These are phyloP conservation scores for Polymixis flavicincta DNA, from an alignment of 2,888 invertebrate genomes.

Conservation along the genomic window DNA sequence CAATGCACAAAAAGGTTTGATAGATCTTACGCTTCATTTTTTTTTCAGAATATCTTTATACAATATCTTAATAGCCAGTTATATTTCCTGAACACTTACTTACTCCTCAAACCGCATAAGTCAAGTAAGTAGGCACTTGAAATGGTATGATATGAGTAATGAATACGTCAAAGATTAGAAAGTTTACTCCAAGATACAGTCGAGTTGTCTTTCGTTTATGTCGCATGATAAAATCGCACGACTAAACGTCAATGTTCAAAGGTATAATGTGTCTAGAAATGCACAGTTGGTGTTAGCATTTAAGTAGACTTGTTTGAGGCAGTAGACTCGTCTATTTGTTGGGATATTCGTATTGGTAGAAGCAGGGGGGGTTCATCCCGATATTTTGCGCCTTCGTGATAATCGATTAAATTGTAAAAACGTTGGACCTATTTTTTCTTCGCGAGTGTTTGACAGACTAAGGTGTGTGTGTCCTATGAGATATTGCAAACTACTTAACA, in stretches of 20 bases:
- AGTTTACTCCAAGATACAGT: constrained; percentile 56
- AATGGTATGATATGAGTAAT: constrained; percentile 55
- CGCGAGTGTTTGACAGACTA: neutral
- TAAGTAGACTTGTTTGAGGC: constrained; percentile 6
- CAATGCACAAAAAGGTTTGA: too few species aligned
- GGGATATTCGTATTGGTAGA: neutral
- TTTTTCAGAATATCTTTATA: constrained; percentile 3
- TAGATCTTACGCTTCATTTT: constrained; percentile 9
- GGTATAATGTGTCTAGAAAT: constrained; percentile 22
- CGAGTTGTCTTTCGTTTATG: constrained; percentile 55
- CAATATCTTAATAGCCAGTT: neutral
- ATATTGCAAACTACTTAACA: neutral
- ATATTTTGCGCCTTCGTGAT: neutral
- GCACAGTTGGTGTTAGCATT: constrained; percentile 33
- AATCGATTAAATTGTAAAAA: neutral
- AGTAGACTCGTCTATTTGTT: neutral
- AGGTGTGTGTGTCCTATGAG: neutral
- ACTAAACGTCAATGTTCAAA: constrained; percentile 56
- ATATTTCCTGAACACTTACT: constrained; percentile 51
- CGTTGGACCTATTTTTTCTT: neutral
- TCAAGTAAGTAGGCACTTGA: constrained; percentile 42
- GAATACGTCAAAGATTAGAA: constrained; percentile 61
- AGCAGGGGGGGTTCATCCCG: neutral
- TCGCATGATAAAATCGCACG: constrained; percentile 64
- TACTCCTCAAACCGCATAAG: constrained; percentile 38